Evolutionary conservation across 2,888 invertebrate species (phyloP).

Genomic region (Rhaphigaster nebulosa): DNA sequence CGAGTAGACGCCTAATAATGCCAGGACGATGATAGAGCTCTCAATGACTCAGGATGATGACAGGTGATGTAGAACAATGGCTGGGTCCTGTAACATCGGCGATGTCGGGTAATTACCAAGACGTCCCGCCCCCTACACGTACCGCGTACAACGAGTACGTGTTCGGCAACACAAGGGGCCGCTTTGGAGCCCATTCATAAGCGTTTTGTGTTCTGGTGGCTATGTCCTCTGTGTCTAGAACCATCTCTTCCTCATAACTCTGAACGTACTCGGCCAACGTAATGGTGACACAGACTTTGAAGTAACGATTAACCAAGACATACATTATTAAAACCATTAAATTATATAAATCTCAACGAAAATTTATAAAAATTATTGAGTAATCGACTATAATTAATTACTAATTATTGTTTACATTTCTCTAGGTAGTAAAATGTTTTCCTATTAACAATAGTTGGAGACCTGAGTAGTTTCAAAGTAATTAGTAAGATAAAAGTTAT

Average conservation of each 20-base stretch:
- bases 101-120: not conserved
- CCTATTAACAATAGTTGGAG: not conserved
- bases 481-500: not conserved
- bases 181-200: not conserved
- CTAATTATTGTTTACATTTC: not conserved
- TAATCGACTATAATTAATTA: not conserved
- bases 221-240: not conserved
- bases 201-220: not conserved
- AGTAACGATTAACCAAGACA: no score
- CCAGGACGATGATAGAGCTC: slow-evolving; percentile 2
- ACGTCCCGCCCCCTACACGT: slow-evolving; percentile 4
- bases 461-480: not conserved
- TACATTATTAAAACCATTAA: no score
- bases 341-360: not conserved
- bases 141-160: not conserved
- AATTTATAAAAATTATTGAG: not conserved
- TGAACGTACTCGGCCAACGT: not conserved
- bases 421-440: not conserved
- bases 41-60: slow-evolving; percentile 41
- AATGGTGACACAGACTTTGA: no score
- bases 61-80: slow-evolving; percentile 46
- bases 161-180: slow-evolving; percentile 19
- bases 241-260: not conserved
- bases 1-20: not conserved
- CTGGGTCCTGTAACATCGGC: not conserved